Evolutionary conservation across 2,113 vertebrate genomes (phyloP).

Genomic region (Chloebia gouldiae): DNA sequence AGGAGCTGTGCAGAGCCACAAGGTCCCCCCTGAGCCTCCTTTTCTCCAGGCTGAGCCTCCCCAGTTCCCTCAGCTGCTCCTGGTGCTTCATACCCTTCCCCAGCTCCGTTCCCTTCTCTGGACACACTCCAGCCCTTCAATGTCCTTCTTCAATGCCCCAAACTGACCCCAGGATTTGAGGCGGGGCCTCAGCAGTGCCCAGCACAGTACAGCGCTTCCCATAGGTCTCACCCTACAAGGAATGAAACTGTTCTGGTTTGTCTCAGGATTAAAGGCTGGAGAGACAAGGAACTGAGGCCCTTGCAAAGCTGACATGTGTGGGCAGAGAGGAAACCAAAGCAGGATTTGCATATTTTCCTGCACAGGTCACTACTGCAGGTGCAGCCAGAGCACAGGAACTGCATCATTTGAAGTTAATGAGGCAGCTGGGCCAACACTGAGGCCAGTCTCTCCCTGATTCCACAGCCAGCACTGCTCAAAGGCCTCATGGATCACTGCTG

Average conservation of each 20-base stretch:
- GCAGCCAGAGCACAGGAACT: background rate
- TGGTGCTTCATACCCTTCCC: background rate
- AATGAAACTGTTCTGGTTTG: background rate
- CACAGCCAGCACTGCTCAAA: background rate
- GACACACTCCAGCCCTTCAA: fast-evolving
- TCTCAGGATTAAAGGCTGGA: background rate
- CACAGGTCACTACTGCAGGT: background rate
- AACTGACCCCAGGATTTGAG: background rate
- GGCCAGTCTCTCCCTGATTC: background rate
- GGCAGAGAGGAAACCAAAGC: background rate
- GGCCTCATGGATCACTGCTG: background rate
- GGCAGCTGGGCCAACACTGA: background rate
- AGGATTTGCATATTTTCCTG: background rate
- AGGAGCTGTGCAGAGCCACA: background rate
- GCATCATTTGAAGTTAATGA: background rate
- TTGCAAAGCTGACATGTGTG: background rate
- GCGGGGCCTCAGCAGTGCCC: background rate
- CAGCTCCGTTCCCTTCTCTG: background rate
- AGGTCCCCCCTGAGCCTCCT: background rate
- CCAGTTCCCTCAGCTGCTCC: background rate
- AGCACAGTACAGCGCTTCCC: background rate
- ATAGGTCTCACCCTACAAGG: background rate
- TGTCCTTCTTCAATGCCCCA: background rate
- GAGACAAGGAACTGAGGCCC: background rate
- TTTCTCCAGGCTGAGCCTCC: background rate